Evolutionary conservation across 2,113 vertebrate species (phyloP).

Genomic region (Uropsilus gracilis): DNA sequence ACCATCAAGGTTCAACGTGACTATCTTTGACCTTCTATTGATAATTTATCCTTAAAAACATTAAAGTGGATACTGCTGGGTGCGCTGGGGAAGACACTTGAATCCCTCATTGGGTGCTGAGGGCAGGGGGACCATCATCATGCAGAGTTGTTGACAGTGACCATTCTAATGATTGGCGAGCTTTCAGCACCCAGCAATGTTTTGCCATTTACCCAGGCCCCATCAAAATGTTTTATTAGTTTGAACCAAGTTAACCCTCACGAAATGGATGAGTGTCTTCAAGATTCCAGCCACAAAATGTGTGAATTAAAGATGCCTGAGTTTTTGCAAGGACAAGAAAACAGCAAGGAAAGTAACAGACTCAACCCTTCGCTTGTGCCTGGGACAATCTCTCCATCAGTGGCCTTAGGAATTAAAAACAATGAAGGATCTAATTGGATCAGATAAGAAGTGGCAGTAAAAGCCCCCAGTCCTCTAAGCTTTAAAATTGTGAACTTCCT

Average conservation of each 20-base stretch:
- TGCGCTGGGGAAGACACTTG: too few species aligned
- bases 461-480: background rate
- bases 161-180: background rate
- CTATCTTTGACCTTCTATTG: background rate
- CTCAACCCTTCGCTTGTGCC: background rate
- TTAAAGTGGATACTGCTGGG: background rate
- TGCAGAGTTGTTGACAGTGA: background rate
- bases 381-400: background rate
- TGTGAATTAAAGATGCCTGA: background rate
- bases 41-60: background rate
- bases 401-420: background rate
- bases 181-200: rapidly evolving
- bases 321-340: background rate
- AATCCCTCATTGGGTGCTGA: background rate
- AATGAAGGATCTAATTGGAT: background rate
- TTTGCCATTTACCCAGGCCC: background rate
- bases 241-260: background rate
- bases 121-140: background rate
- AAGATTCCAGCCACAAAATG: background rate
- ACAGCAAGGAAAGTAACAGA: background rate
- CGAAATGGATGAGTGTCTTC: background rate
- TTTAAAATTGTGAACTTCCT: background rate
- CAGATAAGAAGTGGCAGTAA: background rate
- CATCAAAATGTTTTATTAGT: background rate
- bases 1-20: background rate